Base-by-base conservation (phyloP, 37 sponge, comb jelly and placozoan species). In the Mnemiopsis leidyi region DNA sequence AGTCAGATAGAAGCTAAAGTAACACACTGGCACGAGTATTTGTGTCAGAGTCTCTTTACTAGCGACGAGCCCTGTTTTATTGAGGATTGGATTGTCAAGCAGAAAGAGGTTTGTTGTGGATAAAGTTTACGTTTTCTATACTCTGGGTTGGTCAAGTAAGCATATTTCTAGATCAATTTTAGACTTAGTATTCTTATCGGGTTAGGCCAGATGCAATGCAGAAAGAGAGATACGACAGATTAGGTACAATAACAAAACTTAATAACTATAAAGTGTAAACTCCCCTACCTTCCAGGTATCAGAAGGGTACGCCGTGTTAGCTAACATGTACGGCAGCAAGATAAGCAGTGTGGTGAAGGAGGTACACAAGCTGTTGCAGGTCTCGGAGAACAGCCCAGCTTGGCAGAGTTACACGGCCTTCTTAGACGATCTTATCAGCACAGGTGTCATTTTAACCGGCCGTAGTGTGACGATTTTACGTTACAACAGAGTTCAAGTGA, bases 371-470 rank as follows among this genome's bases (percentile, higher is more conserved):
- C 29, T 85, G 61, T 29, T 85, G 61, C 61, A 97, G 24, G 94
- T 94, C 0, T 93, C 95, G 32, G 94, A 93, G 68, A 95, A 95
- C 68, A 93, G 94, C 30, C 97, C 95, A 16, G 94, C 95, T 0
- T 97, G 97, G 97, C 21, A 26, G 25, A 67, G 83, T 36, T 97
- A 92, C 90, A 93, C 95, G 29, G 23, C 75, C 37, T 69, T 94
- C 31, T 68, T 95, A 0, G 96, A 97, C 39, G 36, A 61, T 69
- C 29, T 93, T 20, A 95, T 96, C 39, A 36, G 90, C 61, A 36
- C 90, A 40, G 90, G 90, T 85, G 23, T 5, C 13, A 48, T 48
- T n/a, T n/a, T n/a, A n/a, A n/a, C n/a, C n/a, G n/a, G n/a, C n/a
- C n/a, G n/a, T n/a, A n/a, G n/a, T n/a, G n/a, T n/a, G n/a, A n/a